These are phyloP conservation scores for Tachuris rubrigastra DNA, from an alignment of 2,113 vertebrate species.

Conservation along the genomic window DNA sequence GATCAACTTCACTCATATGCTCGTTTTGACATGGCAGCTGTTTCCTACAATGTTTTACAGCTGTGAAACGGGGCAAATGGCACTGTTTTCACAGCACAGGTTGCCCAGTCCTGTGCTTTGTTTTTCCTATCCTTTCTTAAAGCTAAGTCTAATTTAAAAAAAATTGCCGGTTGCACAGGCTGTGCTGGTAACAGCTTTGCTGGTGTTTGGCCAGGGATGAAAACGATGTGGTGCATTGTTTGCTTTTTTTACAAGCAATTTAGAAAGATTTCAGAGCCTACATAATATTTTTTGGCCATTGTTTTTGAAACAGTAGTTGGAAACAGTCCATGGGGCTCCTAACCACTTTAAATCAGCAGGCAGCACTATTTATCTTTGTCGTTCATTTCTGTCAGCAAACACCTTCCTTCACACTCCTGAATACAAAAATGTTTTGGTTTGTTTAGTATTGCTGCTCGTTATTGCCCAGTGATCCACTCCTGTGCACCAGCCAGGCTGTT, in stretches of 20 bases:
- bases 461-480: background rate
- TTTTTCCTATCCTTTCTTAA: background rate
- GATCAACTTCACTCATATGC: rapidly evolving
- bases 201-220: background rate
- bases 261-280: background rate
- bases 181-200: background rate
- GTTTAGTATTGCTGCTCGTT: background rate
- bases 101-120: background rate
- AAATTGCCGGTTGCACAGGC: background rate
- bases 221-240: background rate
- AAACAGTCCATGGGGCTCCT: background rate
- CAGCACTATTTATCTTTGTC: slow-evolving; percentile 39
- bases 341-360: slow-evolving; percentile 25
- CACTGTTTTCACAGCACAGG: background rate
- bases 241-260: background rate
- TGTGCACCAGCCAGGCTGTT: background rate
- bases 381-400: slow-evolving; percentile 49
- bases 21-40: rapidly evolving
- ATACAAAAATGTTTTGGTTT: background rate
- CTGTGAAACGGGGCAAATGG: background rate
- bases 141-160: background rate
- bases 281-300: background rate
- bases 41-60: background rate
- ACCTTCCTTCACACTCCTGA: background rate
- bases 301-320: slow-evolving; percentile 10